Evolutionary conservation across 2,888 invertebrate species (phyloP).

Genomic region (Scaeva pyrastri): DNA sequence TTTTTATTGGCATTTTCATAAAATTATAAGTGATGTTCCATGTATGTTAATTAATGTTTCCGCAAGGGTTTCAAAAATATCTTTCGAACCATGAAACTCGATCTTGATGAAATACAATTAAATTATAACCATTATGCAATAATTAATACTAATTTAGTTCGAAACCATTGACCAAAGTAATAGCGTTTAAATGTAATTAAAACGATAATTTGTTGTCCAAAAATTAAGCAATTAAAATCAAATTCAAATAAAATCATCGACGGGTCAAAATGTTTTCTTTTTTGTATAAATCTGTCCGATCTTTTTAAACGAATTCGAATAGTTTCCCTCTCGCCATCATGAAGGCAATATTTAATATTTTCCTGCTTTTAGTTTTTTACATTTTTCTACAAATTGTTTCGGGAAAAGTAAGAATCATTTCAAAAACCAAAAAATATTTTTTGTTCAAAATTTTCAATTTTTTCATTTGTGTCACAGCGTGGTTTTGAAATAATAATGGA

Average conservation of each 20-base stretch:
- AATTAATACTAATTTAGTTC: neutral
- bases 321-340: neutral
- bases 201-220: neutral
- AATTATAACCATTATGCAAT: no score
- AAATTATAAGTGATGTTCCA: no score
- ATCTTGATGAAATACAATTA: no score
- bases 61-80: no score
- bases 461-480: slow-evolving; percentile 15
- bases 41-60: no score
- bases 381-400: neutral
- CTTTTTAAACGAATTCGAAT: neutral
- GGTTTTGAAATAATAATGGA: slow-evolving; percentile 30
- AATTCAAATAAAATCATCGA: neutral
- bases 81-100: no score
- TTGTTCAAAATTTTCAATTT: neutral
- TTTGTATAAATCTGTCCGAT: neutral
- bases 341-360: neutral
- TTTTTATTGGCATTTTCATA: no score
- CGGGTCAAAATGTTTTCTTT: neutral
- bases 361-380: neutral
- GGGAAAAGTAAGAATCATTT: neutral
- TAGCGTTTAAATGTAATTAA: neutral
- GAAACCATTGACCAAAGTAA: neutral
- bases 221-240: neutral
- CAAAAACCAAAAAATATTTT: neutral